These are phyloP conservation scores for Stenchaetothrips biformis DNA, from an alignment of 2,888 invertebrate genomes.

Conservation along the genomic window DNA sequence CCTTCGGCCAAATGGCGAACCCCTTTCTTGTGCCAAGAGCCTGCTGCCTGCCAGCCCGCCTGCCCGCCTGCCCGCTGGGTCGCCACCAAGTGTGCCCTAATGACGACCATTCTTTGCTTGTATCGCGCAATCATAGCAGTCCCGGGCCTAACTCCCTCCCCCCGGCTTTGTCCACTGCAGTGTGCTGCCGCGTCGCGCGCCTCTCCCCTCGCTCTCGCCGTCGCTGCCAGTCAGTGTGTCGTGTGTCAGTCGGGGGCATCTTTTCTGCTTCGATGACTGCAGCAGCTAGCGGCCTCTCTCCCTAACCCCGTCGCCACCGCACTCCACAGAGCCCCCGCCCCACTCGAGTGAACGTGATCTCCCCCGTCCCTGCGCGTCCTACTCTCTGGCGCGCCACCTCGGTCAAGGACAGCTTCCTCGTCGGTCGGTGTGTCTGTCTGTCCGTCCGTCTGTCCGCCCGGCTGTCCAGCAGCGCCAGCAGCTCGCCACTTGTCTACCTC, in stretches of 20 bases:
- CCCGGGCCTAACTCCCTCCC: not conserved
- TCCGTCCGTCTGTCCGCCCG: no score
- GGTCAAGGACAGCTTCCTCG: not conserved
- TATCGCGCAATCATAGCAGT: constrained; percentile 10
- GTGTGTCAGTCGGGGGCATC: no score
- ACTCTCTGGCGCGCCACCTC: not conserved
- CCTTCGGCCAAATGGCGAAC: not conserved
- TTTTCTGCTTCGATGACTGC: no score
- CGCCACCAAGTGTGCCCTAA: not conserved
- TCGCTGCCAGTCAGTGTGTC: no score
- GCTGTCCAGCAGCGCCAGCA: no score
- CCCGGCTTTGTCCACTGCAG: not conserved
- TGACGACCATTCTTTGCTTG: constrained; percentile 4
- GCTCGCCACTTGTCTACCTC: no score
- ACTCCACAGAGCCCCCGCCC: not conserved
- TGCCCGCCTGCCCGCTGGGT: not conserved
- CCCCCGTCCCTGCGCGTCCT: not conserved
- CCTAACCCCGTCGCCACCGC: not conserved
- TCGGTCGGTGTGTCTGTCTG: not conserved
- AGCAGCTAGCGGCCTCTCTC: not conserved
- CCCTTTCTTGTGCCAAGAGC: not conserved
- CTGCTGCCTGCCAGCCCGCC: not conserved
- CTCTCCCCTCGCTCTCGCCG: not conserved
- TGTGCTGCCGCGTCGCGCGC: not conserved
- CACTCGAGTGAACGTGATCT: not conserved